phyloP scores from a whole-genome alignment of 2,888 invertebrate species.

The Pyrrhosoma nymphula region DNA sequence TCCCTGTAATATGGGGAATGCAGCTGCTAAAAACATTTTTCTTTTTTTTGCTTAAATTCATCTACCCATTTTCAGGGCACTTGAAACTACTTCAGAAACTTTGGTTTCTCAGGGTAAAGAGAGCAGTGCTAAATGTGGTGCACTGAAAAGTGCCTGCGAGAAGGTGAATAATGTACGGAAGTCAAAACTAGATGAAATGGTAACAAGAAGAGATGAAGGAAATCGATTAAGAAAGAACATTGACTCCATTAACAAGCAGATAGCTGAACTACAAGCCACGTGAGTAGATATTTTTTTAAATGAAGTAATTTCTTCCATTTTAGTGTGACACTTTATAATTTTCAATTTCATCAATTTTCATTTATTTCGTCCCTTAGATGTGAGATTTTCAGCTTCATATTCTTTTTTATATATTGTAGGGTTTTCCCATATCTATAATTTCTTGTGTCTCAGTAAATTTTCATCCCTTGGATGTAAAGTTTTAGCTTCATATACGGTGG shows the following conservation, averaged over 20 bases:
- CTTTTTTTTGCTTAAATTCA: conserved; percentile 70
- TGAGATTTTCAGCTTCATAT: too few relatives aligned
- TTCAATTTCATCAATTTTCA: too few relatives aligned
- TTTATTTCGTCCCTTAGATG: too few relatives aligned
- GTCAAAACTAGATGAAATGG: conserved; percentile 73
- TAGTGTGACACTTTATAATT: too few relatives aligned
- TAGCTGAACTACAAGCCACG: not conserved
- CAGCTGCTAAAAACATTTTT: conserved; percentile 56
- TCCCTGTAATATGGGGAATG: too few relatives aligned
- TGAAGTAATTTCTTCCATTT: too few relatives aligned
- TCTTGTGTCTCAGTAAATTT: too few relatives aligned
- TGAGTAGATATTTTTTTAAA: conserved; percentile 4
- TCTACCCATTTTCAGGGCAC: conserved; percentile 71
- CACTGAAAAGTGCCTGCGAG: conserved; percentile 73
- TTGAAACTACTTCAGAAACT: conserved; percentile 72
- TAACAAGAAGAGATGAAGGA: not conserved
- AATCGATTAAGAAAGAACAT: not conserved
- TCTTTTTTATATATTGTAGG: too few relatives aligned
- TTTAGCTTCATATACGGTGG: too few relatives aligned
- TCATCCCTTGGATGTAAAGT: too few relatives aligned
- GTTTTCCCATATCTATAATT: too few relatives aligned
- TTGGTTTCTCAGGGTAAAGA: conserved; percentile 71
- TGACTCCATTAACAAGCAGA: not conserved
- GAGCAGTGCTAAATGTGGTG: conserved; percentile 73
- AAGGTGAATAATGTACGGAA: conserved; percentile 76